Evolutionary conservation across 37 sponge, comb jelly and placozoan genomes (phyloP).

Genomic region (Beroe ovata): DNA sequence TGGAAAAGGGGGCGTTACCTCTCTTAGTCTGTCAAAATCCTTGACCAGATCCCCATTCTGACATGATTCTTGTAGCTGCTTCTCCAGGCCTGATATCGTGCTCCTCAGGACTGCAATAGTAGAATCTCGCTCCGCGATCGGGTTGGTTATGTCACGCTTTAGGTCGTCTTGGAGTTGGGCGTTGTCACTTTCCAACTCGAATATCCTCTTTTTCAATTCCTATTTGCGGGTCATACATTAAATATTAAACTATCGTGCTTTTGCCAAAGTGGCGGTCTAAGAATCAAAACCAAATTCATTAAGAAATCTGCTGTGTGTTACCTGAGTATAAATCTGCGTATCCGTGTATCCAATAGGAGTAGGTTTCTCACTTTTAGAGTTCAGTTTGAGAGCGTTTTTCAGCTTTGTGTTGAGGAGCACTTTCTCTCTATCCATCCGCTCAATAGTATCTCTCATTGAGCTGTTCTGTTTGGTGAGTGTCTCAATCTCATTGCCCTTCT

Average conservation of each 20-base stretch:
- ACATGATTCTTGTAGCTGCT: background rate
- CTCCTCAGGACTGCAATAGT: conserved; percentile 36
- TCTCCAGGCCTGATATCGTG: conserved; percentile 32
- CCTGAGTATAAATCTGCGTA: conserved; percentile 41
- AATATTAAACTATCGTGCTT: too few species aligned
- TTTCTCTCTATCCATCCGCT: conserved; percentile 37
- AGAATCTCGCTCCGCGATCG: conserved; percentile 19
- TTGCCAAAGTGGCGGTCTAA: too few species aligned
- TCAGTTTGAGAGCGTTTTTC: conserved; percentile 28
- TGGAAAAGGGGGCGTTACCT: too few species aligned
- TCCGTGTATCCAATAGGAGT: conserved; percentile 16
- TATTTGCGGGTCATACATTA: too few species aligned
- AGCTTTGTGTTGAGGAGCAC: conserved; percentile 9
- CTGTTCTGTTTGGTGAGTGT: conserved; percentile 17
- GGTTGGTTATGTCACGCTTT: background rate
- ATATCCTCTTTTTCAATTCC: conserved; percentile 27
- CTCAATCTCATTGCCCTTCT: conserved; percentile 42
- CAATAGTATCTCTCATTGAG: conserved; percentile 16
- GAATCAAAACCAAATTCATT: too few species aligned
- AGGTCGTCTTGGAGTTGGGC: conserved; percentile 3
- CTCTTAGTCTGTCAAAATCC: background rate
- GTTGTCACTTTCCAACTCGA: conserved; percentile 5
- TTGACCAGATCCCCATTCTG: background rate
- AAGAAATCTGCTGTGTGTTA: background rate
- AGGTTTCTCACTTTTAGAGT: background rate